Evolutionary conservation across 2,113 vertebrate genomes (phyloP).

Genomic region (Hypocryptadius cinnamomeus): DNA sequence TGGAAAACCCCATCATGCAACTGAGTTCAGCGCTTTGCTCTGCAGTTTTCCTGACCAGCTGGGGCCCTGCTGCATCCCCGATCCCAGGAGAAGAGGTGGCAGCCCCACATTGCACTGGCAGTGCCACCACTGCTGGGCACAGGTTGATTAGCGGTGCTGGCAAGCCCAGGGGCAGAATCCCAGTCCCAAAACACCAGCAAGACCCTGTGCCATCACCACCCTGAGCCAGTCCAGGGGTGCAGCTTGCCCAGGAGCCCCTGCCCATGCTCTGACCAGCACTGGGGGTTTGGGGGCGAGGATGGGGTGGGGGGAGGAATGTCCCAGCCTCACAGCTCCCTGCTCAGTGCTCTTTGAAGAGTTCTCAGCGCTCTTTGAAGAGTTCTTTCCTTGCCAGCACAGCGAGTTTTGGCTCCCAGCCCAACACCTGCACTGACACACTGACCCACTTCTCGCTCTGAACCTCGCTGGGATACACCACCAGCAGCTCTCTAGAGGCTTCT

Average conservation of each 20-base stretch:
- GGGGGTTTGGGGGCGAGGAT: not conserved
- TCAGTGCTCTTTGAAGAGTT: not conserved
- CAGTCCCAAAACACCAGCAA: not conserved
- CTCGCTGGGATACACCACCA: not conserved
- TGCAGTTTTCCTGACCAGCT: not conserved
- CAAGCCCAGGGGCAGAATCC: not conserved
- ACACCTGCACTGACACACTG: conserved; percentile 64
- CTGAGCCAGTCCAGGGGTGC: not conserved
- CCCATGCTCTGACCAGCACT: rapidly evolving
- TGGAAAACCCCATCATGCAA: not conserved
- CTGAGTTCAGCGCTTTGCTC: rapidly evolving
- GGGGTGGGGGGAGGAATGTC: rapidly evolving
- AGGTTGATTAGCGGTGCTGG: rapidly evolving
- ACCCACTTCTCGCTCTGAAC: conserved; percentile 5
- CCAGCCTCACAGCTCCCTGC: not conserved
- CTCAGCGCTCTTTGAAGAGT: not conserved
- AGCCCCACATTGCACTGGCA: rapidly evolving
- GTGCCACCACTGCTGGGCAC: rapidly evolving
- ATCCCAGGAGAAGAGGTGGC: not conserved
- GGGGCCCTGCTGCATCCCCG: not conserved
- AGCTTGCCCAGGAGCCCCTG: not conserved
- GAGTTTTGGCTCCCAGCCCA: conserved; percentile 15
- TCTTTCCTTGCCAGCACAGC: not conserved
- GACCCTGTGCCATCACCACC: rapidly evolving
- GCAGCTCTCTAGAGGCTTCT: not conserved